Conservation (phyloP, 2,797 vertebrate species). For the Pteropus rufus region DNA sequence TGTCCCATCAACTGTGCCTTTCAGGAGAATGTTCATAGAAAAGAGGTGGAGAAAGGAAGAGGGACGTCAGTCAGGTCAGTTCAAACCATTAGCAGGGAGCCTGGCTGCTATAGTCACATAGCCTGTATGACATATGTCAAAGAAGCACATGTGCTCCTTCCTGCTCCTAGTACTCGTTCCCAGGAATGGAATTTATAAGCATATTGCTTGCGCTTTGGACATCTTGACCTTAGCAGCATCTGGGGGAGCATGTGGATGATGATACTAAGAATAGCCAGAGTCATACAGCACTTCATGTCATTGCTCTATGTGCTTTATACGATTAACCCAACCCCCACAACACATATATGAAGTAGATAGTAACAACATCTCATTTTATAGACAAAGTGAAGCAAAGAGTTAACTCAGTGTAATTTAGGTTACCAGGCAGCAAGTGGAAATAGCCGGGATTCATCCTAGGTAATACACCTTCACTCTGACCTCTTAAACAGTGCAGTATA, state of each 20-base stretch:
- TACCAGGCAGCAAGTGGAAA: background rate
- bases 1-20: background rate
- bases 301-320: background rate
- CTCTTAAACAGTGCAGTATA: background rate
- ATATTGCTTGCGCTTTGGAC: background rate
- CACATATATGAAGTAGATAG: background rate
- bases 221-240: background rate
- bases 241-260: background rate
- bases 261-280: background rate
- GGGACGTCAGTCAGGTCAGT: background rate
- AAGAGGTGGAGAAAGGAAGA: background rate
- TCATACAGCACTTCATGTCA: background rate
- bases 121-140: background rate
- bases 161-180: background rate
- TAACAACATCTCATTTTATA: background rate
- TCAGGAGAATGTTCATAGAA: background rate
- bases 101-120: background rate
- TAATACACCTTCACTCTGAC: background rate
- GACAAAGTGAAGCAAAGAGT: background rate
- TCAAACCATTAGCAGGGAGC: background rate
- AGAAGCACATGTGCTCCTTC: background rate
- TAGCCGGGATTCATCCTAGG: background rate
- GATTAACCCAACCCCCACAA: background rate
- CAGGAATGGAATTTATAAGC: background rate
- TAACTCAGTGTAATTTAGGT: background rate